Conservation (phyloP, 1,140 invertebrate species). For the Arion vulgaris region DNA sequence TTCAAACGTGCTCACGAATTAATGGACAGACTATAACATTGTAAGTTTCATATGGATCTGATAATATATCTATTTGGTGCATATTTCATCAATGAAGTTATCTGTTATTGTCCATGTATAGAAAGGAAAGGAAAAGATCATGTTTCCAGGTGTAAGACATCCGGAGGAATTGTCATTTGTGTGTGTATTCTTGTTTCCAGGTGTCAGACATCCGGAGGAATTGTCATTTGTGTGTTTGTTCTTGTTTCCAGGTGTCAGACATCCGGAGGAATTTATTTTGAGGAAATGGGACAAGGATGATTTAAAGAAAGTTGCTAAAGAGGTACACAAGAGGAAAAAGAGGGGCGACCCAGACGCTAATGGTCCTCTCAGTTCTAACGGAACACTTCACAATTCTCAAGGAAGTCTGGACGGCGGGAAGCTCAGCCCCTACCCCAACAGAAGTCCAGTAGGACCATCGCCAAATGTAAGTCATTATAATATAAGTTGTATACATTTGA, state of each 20-base stretch:
- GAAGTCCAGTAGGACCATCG: constrained; percentile 65
- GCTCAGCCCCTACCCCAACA: constrained; percentile 59
- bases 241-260: constrained; percentile 84
- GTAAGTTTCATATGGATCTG: too few species aligned
- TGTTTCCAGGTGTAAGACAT: too few species aligned
- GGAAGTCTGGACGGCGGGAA: constrained; percentile 59
- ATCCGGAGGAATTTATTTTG: constrained; percentile 95
- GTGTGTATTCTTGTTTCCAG: too few species aligned
- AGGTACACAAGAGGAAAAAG: constrained; percentile 58
- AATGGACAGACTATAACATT: too few species aligned
- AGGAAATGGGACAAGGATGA: constrained; percentile 71
- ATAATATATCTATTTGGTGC: too few species aligned
- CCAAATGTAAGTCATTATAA: constrained; percentile 64
- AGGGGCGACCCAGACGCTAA: constrained; percentile 49
- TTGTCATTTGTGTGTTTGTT: too few species aligned
- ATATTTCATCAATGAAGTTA: too few species aligned
- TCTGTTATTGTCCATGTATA: too few species aligned
- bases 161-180: too few species aligned
- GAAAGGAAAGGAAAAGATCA: too few species aligned
- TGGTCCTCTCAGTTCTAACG: constrained; percentile 49
- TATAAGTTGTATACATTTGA: constrained; percentile 49
- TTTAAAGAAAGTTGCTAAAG: constrained; percentile 69
- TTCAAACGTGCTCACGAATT: too few species aligned
- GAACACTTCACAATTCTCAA: constrained; percentile 54
- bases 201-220: too few species aligned